phyloP scores from a whole-genome alignment of 2,888 invertebrate genomes.

The Cataglyphis rosenhaueri region DNA sequence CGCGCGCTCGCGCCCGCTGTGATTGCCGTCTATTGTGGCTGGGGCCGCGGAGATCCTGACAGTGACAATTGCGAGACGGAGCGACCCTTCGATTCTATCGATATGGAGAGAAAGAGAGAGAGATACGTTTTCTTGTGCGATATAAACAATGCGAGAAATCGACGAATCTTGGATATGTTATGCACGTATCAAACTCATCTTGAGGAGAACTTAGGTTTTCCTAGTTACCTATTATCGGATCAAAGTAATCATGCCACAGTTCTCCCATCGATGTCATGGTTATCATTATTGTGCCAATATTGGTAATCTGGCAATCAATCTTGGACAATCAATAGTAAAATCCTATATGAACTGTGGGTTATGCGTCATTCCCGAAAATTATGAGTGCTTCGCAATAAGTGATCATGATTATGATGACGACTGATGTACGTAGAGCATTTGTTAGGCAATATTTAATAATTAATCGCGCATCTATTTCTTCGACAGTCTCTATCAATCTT shows the following conservation, averaged over 20 bases:
- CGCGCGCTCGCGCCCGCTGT: slow-evolving; percentile 33
- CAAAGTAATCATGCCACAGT: no score
- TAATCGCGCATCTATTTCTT: neutral
- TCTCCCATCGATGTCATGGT: no score
- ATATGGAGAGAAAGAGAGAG: slow-evolving; percentile 28
- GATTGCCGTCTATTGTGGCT: slow-evolving; percentile 55
- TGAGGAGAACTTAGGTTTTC: neutral
- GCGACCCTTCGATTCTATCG: slow-evolving; percentile 53
- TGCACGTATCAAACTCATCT: neutral
- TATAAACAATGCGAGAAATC: neutral
- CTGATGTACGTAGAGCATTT: no score
- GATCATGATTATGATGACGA: neutral
- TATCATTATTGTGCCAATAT: no score
- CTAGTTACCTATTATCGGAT: no score
- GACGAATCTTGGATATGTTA: neutral
- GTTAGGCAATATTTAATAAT: neutral
- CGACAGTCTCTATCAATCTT: neutral
- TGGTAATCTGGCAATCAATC: no score
- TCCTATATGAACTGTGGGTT: no score
- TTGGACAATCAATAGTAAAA: no score
- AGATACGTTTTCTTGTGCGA: neutral
- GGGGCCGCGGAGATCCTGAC: slow-evolving; percentile 38
- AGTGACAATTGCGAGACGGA: slow-evolving; percentile 44
- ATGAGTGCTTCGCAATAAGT: neutral
- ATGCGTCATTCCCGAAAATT: neutral